A percentile compares a stretch with the other conserved stretches of the same genome.
These are phyloP conservation scores for Steinernema khuongi DNA, from an alignment of 1,140 invertebrate species.

Conservation along the genomic window DNA sequence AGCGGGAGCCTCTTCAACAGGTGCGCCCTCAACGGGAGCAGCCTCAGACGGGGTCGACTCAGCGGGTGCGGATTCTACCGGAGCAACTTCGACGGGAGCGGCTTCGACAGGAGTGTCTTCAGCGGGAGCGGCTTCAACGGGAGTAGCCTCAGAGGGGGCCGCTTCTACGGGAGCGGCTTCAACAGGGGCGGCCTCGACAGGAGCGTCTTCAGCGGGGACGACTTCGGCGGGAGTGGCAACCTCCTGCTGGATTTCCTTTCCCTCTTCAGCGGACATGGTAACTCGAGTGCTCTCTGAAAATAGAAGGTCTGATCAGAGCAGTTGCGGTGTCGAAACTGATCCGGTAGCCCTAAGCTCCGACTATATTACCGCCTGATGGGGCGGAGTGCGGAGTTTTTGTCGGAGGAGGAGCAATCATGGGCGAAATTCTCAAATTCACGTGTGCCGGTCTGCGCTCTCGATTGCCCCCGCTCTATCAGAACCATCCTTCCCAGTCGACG, in stretches of 20 bases:
- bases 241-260: not conserved
- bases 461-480: not conserved
- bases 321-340: not conserved
- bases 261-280: not conserved
- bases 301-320: not conserved
- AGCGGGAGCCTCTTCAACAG: not conserved
- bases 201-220: not conserved
- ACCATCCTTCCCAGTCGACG: not conserved
- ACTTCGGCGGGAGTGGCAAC: not conserved
- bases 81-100: not conserved
- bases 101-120: not conserved
- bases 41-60: not conserved
- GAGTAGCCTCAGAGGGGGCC: not conserved
- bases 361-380: slow-evolving; percentile 8
- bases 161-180: not conserved
- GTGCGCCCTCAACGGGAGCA: not conserved
- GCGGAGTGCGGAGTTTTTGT: slow-evolving; percentile 2
- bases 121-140: not conserved
- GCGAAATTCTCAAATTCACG: slow-evolving; percentile 5
- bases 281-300: not conserved
- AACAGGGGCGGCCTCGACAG: not conserved
- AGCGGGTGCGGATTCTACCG: not conserved
- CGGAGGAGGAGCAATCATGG: slow-evolving; percentile 4
- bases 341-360: slow-evolving; percentile 4
- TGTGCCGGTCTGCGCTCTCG: not conserved